Base-by-base conservation (phyloP, 2,113 vertebrate genomes). In the Dasyornis broadbenti region DNA sequence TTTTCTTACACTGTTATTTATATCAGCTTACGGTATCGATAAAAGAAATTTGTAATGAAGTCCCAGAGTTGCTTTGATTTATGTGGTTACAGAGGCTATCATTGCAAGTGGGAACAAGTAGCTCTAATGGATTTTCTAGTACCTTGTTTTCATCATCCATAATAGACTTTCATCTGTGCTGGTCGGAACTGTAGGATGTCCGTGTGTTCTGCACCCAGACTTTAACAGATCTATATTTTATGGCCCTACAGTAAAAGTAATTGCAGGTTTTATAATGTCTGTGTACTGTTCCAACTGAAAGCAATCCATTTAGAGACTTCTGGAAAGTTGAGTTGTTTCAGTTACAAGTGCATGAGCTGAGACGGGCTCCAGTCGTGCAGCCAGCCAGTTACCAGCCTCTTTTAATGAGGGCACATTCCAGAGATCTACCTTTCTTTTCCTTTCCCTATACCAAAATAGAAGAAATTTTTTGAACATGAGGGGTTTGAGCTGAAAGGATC, bases 171-270 rank as follows among this genome's bases (percentile, higher is more conserved):
- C 93, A 96, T 96, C 71, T 97, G 59, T n/a, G 20, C 94, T 96
- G 91, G 95, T 97, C 92, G 63, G 96, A 97, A 97, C 77, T 92
- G 82, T 92, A 90, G 83, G 73, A 96, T 6, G 69, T 70, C 94
- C n/a, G 1, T 94, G 91, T 92, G 94, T 97, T 98, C 90, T 91
- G 82, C 91, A 85, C 89, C 92, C 92, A 97, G 96, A 96, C 92
- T 97, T 96, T 93, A 93, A 96, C 94, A 97, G 96, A 91, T 97
- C 94, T 93, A 84, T 96, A 96, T 96, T 98, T 98, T 97, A 98
- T 97, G 90, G 89, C 89, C 94, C 71, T 94, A 96, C 93, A 95
- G 94, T 96, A 96, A 97, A 95, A 95, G 89, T 96, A 97, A 97
- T 97, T 97, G 93, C 88, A 96, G 94, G 88, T 86, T 97, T 97